phyloP scores from a whole-genome alignment of 2,797 vertebrate genomes.

The Pseudomugil gertrudae region DNA sequence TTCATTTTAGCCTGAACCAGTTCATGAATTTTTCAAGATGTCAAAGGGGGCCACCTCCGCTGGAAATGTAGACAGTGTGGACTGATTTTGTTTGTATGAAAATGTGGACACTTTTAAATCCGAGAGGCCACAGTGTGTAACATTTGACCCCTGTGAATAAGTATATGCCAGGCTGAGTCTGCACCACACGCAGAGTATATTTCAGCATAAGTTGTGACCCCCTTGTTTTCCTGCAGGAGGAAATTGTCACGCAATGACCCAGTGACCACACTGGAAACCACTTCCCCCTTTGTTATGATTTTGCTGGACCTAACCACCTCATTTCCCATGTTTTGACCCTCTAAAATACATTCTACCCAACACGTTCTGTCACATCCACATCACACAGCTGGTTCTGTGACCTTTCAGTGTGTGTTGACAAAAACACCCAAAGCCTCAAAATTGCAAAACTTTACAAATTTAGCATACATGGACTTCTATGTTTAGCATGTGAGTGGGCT shows the following conservation, averaged over 20 bases:
- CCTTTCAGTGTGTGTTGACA: constrained; percentile 57
- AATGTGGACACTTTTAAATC: constrained; percentile 15
- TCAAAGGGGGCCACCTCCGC: constrained; percentile 9
- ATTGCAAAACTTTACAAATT: constrained; percentile 61
- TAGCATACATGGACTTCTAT: constrained; percentile 45
- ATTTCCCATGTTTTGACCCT: constrained; percentile 61
- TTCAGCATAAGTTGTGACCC: constrained; percentile 63
- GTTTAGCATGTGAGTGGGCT: constrained; percentile 66
- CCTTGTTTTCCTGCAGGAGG: constrained; percentile 75
- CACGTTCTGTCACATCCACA: constrained; percentile 59
- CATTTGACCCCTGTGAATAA: constrained; percentile 65
- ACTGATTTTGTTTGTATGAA: constrained; percentile 15
- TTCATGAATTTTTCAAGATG: constrained; percentile 53
- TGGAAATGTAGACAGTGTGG: background rate
- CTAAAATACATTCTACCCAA: constrained; percentile 49
- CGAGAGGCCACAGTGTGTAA: constrained; percentile 28
- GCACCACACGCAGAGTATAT: constrained; percentile 69
- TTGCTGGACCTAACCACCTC: constrained; percentile 64
- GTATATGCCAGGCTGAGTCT: constrained; percentile 36
- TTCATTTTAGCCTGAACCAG: constrained; percentile 58
- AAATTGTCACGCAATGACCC: constrained; percentile 76
- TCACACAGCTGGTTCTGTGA: constrained; percentile 43
- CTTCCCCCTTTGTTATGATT: constrained; percentile 78
- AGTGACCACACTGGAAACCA: constrained; percentile 76
- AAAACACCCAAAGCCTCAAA: constrained; percentile 67